A percentile compares a stretch with the other conserved stretches of the same genome.
phyloP scores from a whole-genome alignment of 2,888 invertebrate species.

The Rhingia rostrata region DNA sequence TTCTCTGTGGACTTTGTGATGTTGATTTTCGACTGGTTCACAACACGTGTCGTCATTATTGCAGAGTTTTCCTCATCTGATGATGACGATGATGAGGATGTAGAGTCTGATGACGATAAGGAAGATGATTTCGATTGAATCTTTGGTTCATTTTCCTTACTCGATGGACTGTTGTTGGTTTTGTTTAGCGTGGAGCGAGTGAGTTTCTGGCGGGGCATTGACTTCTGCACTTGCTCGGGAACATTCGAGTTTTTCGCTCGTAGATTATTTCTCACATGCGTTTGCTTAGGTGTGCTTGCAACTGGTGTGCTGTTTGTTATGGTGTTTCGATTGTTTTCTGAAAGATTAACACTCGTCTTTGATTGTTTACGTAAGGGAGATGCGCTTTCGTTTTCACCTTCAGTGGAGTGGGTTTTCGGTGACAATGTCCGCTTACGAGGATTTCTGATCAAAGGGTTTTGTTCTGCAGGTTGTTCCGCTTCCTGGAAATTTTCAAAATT shows the following conservation, averaged over 20 bases:
- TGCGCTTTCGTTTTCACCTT: conserved; percentile 55
- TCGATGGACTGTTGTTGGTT: conserved; percentile 65
- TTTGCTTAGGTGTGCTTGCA: conserved; percentile 9
- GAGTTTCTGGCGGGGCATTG: background rate
- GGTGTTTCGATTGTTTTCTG: conserved; percentile 44
- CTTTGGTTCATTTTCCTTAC: conserved; percentile 70
- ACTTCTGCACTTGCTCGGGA: conserved; percentile 26
- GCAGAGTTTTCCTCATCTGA: conserved; percentile 5
- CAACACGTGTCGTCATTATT: conserved; percentile 3
- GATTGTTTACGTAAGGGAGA: conserved; percentile 78
- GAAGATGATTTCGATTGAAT: conserved; percentile 43
- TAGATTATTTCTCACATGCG: conserved; percentile 32
- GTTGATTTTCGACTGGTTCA: background rate
- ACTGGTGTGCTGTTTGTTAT: background rate
- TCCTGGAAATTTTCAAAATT: conserved; percentile 24
- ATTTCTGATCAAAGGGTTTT: conserved; percentile 17
- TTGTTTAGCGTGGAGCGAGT: conserved; percentile 39
- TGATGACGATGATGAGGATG: conserved; percentile 26
- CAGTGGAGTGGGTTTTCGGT: conserved; percentile 54
- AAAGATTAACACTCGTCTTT: conserved; percentile 66
- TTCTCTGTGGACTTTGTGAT: conserved; percentile 17
- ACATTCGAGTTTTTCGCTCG: conserved; percentile 59
- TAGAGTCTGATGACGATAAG: conserved; percentile 2
- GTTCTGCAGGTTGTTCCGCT: conserved; percentile 25
- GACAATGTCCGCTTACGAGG: conserved; percentile 73